Evolutionary conservation across 2,113 vertebrate species (phyloP).

Genomic region (Colossoma macropomum): DNA sequence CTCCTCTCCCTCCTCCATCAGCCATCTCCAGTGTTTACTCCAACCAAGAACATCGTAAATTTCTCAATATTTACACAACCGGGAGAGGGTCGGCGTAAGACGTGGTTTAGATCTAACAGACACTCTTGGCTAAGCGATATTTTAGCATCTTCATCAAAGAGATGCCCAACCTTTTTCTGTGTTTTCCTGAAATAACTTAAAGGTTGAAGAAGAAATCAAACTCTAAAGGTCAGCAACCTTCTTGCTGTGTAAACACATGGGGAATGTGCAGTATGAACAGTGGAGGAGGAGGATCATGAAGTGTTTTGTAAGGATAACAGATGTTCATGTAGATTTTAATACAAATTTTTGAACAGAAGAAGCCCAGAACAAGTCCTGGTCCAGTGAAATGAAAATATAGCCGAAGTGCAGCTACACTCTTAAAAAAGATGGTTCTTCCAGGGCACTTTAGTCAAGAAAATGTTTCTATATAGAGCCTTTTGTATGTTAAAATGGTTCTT

Average conservation of each 20-base stretch:
- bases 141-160: constrained; percentile 37
- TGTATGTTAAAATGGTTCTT: no score
- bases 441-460: no score
- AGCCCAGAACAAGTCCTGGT: background rate
- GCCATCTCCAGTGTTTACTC: constrained; percentile 28
- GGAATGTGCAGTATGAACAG: constrained; percentile 15
- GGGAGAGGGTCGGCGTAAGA: constrained; percentile 27
- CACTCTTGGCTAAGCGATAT: constrained; percentile 23
- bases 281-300: constrained; percentile 14
- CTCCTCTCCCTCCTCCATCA: constrained; percentile 1
- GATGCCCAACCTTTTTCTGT: constrained; percentile 4
- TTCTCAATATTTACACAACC: constrained; percentile 38
- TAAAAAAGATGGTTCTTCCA: no score
- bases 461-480: no score
- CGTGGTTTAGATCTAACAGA: constrained; percentile 30
- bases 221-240: constrained; percentile 44
- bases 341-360: background rate
- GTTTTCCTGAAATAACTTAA: constrained; percentile 14
- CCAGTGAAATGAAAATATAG: no score
- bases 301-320: constrained; percentile 4
- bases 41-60: constrained; percentile 3
- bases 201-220: constrained; percentile 39
- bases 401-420: no score
- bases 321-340: background rate
- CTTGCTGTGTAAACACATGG: constrained; percentile 31